These are phyloP conservation scores for Decapterus maruadsi DNA, from an alignment of 2,797 vertebrate genomes.

Conservation along the genomic window DNA sequence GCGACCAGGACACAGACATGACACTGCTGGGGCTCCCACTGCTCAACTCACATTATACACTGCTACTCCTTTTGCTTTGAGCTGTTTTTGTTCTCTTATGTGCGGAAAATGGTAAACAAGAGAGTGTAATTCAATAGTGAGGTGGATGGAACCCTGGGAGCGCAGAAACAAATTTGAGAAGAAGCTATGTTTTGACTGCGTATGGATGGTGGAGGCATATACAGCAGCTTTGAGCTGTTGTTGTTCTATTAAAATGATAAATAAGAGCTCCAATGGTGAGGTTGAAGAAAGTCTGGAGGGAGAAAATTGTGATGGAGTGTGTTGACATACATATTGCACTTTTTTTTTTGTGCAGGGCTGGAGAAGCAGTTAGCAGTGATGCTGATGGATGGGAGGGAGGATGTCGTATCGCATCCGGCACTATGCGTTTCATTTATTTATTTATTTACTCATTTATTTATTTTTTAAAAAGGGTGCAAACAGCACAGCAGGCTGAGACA, in stretches of 20 bases:
- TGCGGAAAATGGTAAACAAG: constrained; percentile 75
- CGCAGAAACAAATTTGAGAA: constrained; percentile 61
- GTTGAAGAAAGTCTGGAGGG: constrained; percentile 12
- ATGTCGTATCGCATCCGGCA: constrained; percentile 50
- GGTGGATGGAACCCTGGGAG: constrained; percentile 62
- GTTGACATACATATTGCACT: constrained; percentile 13
- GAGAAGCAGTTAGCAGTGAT: constrained; percentile 20
- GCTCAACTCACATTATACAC: constrained; percentile 67
- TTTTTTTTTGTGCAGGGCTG: constrained; percentile 18
- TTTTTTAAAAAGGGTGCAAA: constrained; percentile 46
- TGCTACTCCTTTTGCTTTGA: constrained; percentile 69
- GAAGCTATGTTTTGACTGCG: constrained; percentile 51
- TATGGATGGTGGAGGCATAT: constrained; percentile 18
- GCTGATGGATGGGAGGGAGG: constrained; percentile 40
- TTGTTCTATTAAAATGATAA: constrained; percentile 58
- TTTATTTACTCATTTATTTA: constrained; percentile 1
- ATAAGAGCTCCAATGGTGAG: constrained; percentile 13
- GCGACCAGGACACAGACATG: constrained; percentile 69
- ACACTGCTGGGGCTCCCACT: constrained; percentile 53
- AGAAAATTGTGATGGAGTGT: neutral
- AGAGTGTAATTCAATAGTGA: constrained; percentile 67
- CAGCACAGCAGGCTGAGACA: constrained; percentile 64
- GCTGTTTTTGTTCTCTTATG: constrained; percentile 76
- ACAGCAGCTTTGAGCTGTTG: constrained; percentile 61
- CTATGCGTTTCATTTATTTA: constrained; percentile 12